Percentiles rank a stretch among this genome's conserved stretches.
Conservation (phyloP, 2,888 invertebrate species). For the Ophion ellenae region DNA sequence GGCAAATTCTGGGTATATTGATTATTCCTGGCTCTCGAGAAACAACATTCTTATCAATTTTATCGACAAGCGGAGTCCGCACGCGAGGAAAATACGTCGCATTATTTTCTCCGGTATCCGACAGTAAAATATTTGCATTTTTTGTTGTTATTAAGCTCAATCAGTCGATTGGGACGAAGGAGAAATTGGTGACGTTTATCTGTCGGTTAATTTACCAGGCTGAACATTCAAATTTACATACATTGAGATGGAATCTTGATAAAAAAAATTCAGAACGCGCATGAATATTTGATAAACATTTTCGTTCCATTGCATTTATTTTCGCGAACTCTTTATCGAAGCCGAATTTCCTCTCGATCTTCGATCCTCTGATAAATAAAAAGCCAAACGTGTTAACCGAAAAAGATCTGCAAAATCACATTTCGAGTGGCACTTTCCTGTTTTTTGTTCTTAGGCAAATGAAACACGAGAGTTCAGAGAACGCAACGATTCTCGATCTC, state of each 20-base stretch:
- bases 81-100: neutral
- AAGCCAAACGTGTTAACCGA: neutral
- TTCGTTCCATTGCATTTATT: neutral
- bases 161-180: neutral
- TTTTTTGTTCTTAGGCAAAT: neutral
- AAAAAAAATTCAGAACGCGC: too few relatives aligned
- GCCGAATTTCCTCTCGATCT: neutral
- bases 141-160: neutral
- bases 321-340: neutral
- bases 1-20: neutral
- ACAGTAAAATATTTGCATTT: neutral
- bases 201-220: neutral
- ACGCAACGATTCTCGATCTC: conserved; percentile 51
- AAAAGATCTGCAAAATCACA: neutral
- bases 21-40: neutral
- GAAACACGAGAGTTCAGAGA: conserved; percentile 34
- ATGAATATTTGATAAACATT: too few relatives aligned
- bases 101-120: neutral
- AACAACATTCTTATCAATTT: neutral
- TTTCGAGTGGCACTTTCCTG: neutral
- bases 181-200: neutral
- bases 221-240: too few relatives aligned
- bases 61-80: neutral
- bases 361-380: neutral
- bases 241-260: too few relatives aligned